Base-by-base conservation (phyloP, 1,140 invertebrate species). In the Halictus rubicundus region DNA sequence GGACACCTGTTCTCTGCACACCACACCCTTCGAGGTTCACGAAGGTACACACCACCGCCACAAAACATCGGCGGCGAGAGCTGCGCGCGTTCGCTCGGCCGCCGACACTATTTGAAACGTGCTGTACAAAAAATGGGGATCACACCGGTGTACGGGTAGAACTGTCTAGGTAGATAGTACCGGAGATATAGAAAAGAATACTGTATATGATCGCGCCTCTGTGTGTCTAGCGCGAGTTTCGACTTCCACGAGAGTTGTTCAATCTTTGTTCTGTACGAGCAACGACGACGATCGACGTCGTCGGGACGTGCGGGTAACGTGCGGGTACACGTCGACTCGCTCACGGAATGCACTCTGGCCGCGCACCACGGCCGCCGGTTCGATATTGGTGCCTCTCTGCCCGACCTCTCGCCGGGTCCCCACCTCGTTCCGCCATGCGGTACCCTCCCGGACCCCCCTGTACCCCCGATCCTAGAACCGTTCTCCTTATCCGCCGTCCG, bases 371-470 rank as follows among this genome's bases (percentile, higher is more conserved):
- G 86, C 75, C 84, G 93, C 91, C 92, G 92, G 93, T 92, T 94
- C 93, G 92, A 94, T 94, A 94, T 93, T 93, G 90, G 87, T 84
- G 81, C 82, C 87, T 92, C 93, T 92, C 76, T 72, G 61, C 68
- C 60, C 76, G 76, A 78, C 76, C 69, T 78, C 80, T 77, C 78
- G 78, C 83, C 68, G 82, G 80, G 87, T 78, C 70, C 75, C 76
- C 74, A 79, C 78, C 75, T 88, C 83, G 69, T 68, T 77, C 68
- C 72, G 32, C 81, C 81, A 79, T 74, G 52, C 70, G 61, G 49
- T 79, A 71, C 77, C 69, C 77, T 57, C 70, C 70, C 61, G 66
- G 52, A 63, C 71, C 78, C 49, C 49, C 63, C 78, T 66, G 25
- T 74, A 9, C 78, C 78, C 70, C 70, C 19, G 1, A 3, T 19